phyloP scores from a whole-genome alignment of 2,113 vertebrate genomes.

The Meleagris gallopavo region DNA sequence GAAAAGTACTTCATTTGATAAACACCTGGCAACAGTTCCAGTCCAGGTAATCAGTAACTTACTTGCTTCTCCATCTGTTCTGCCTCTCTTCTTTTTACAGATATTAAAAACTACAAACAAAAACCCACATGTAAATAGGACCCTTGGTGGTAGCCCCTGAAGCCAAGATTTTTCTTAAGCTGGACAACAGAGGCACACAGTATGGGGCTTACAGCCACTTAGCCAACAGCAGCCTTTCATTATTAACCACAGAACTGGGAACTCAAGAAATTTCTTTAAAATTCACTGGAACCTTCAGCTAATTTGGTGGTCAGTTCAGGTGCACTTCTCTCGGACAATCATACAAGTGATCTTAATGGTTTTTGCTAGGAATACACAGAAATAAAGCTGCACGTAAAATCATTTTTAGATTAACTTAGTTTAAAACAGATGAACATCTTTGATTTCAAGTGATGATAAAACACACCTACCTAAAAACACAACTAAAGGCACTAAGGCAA shows the following conservation, averaged over 20 bases:
- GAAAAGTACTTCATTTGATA: background rate
- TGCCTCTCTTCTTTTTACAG: background rate
- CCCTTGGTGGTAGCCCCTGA: background rate
- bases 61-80: background rate
- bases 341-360: background rate
- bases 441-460: background rate
- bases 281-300: background rate
- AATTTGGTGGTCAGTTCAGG: background rate
- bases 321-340: background rate
- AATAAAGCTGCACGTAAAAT: background rate
- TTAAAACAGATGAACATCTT: background rate
- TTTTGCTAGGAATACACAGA: background rate
- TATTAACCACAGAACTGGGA: background rate
- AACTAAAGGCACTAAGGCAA: background rate
- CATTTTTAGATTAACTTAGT: background rate
- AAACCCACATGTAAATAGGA: background rate
- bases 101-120: background rate
- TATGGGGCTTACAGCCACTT: background rate
- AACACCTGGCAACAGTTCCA: background rate
- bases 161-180: background rate
- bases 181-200: background rate
- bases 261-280: background rate
- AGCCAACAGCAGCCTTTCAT: background rate
- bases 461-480: background rate
- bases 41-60: background rate